Evolutionary conservation across 1,140 invertebrate species (phyloP).

Genomic region (Eurosta solidaginis): DNA sequence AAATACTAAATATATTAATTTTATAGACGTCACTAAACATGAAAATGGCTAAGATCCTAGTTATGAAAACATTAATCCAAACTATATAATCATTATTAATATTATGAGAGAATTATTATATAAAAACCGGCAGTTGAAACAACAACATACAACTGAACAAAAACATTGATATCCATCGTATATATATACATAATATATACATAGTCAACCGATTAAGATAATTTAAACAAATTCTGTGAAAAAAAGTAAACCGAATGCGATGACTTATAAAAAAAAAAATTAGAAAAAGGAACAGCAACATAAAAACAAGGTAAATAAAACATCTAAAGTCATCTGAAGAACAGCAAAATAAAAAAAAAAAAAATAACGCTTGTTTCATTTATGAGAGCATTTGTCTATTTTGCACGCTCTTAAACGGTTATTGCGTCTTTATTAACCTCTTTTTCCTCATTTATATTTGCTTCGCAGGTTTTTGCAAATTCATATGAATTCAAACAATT

Average conservation of each 20-base stretch:
- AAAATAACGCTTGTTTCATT: constrained; percentile 18
- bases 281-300: too few relatives aligned
- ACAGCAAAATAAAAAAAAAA: constrained; percentile 26
- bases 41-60: background rate
- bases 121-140: constrained; percentile 1
- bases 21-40: background rate
- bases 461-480: background rate
- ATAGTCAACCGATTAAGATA: too few relatives aligned
- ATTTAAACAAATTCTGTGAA: too few relatives aligned
- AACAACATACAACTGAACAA: background rate
- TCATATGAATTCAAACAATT: too few relatives aligned
- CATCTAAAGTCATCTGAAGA: constrained; percentile 11
- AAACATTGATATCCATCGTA: background rate
- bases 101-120: background rate
- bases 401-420: background rate
- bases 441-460: background rate
- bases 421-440: background rate
- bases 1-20: constrained; percentile 17
- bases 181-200: too few relatives aligned
- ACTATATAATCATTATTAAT: background rate
- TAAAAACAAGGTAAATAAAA: constrained; percentile 10
- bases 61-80: background rate
- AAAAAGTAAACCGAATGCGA: background rate
- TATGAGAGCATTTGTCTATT: background rate
- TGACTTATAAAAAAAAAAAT: background rate